Conservation (phyloP, 1,140 invertebrate genomes). For the Pachyrhynchus sulphureomaculatus region DNA sequence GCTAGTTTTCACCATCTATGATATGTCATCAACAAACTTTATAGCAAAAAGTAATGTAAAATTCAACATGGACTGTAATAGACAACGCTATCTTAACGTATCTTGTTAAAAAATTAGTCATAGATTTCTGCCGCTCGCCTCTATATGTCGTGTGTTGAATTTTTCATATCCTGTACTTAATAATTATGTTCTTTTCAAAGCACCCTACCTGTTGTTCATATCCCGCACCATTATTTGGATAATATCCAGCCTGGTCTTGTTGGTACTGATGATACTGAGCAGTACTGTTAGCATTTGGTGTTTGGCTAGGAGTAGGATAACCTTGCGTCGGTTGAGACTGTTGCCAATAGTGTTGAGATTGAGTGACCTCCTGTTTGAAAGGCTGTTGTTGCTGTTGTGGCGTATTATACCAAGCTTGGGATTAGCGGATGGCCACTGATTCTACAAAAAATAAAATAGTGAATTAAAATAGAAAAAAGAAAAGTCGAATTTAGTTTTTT, state of each 20-base stretch:
- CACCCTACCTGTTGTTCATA: constrained; percentile 20
- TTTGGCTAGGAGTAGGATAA: constrained; percentile 10
- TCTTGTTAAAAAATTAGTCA: too few relatives aligned
- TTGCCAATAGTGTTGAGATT: constrained; percentile 40
- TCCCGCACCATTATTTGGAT: constrained; percentile 7
- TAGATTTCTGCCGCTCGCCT: too few relatives aligned
- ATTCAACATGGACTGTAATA: too few relatives aligned
- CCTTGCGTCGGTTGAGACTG: constrained; percentile 13
- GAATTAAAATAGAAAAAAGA: too few relatives aligned
- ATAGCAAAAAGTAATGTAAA: too few relatives aligned
- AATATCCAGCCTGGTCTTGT: constrained; percentile 18
- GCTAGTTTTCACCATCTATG: too few relatives aligned
- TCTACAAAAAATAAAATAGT: constrained; percentile 24
- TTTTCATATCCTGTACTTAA: too few relatives aligned
- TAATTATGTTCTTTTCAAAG: too few relatives aligned
- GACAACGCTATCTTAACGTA: too few relatives aligned
- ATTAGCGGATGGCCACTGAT: constrained; percentile 38
- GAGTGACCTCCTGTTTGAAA: constrained; percentile 35
- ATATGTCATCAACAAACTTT: too few relatives aligned
- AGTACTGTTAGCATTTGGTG: constrained; percentile 5
- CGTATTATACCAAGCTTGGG: constrained; percentile 1
- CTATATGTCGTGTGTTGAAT: too few relatives aligned
- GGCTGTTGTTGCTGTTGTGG: constrained; percentile 33
- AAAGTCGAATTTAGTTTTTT: too few relatives aligned
- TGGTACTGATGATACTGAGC: constrained; percentile 31